Evolutionary conservation across 2,113 vertebrate species (phyloP).

Genomic region (Callipepla squamata): DNA sequence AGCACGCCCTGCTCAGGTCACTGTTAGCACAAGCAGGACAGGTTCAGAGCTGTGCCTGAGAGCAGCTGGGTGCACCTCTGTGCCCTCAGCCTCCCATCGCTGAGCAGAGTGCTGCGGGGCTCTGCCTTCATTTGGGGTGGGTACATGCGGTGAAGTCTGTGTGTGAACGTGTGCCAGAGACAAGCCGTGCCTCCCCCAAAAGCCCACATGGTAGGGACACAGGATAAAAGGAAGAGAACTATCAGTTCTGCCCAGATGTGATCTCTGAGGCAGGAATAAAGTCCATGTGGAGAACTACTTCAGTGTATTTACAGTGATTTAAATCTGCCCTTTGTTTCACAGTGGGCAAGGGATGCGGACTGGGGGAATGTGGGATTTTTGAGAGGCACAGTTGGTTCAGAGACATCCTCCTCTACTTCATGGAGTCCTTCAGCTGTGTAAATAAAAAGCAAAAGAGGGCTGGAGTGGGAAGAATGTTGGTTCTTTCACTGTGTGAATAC

Average conservation of each 20-base stretch:
- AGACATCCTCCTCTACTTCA: background rate
- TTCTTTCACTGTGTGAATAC: background rate
- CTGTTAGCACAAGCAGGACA: background rate
- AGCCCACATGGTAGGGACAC: too few relatives aligned
- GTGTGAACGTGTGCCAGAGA: too few relatives aligned
- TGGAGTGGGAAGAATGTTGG: background rate
- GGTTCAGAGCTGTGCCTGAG: background rate
- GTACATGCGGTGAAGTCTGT: too few relatives aligned
- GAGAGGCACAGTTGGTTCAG: background rate
- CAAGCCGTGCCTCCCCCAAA: too few relatives aligned
- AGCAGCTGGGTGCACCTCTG: too few relatives aligned
- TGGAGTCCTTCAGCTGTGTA: constrained; percentile 15
- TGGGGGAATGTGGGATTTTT: background rate
- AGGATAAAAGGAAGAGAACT: too few relatives aligned
- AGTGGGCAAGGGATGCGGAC: background rate
- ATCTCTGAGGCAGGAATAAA: background rate
- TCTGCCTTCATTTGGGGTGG: too few relatives aligned
- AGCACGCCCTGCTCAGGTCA: background rate
- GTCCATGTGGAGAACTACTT: background rate
- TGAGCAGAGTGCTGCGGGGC: too few relatives aligned
- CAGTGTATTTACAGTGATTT: background rate
- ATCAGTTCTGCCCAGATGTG: background rate
- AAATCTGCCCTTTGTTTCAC: background rate
- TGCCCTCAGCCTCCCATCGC: too few relatives aligned
- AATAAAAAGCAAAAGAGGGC: constrained; percentile 10